Evolutionary conservation across 2,797 vertebrate genomes (phyloP), one percentile per base, ranked within the genome.

Genomic region (Xyrichtys novacula): DNA sequence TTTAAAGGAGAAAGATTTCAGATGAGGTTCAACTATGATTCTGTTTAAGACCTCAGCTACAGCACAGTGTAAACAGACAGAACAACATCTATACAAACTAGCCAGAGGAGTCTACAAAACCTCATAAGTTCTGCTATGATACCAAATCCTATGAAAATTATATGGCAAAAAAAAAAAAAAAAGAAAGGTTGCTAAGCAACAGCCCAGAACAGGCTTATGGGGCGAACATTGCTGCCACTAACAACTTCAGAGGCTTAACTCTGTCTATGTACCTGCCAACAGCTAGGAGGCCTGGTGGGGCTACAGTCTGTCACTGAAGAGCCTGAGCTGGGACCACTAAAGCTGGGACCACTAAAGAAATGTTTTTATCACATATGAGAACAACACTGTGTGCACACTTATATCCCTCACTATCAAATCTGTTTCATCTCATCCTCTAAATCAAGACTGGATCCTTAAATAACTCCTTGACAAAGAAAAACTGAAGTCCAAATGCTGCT

Each of bases 131-230:
- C 6, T 57, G 7, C n/a, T 20, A 42, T 17, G 19, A 52, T 17
- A 44, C 7, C 54, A 74, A 74, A 71, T 71, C 34, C 29, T 42
- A 22, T 52, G 1, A 76, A 34, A 17, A n/a, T 43, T 67, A 56
- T 54, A 7, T 57, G 0, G 0, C 29, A 46, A 61, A 63, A 55
- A 31, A 31, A 31, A 31, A 59, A 61, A 40, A 11, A 4, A 53
- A 32, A 6, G 15, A 19, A 3, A 61, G 28, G 81, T 75, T 80
- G 65, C 87, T 65, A 58, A 26, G 83, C 74, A 76, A 83, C 63
- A 16, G 22, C 40, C 57, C 43, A 1, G 29, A 66, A 55, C 50
- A 29, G 63, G 63, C 65, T 60, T 52, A 32, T 43, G 38, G 38
- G 60, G 44, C 71, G 65, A 80, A 65, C 56, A 58, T 58, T 55